Conservation (phyloP, 2,797 vertebrate species). For the Pangasius macronema region DNA sequence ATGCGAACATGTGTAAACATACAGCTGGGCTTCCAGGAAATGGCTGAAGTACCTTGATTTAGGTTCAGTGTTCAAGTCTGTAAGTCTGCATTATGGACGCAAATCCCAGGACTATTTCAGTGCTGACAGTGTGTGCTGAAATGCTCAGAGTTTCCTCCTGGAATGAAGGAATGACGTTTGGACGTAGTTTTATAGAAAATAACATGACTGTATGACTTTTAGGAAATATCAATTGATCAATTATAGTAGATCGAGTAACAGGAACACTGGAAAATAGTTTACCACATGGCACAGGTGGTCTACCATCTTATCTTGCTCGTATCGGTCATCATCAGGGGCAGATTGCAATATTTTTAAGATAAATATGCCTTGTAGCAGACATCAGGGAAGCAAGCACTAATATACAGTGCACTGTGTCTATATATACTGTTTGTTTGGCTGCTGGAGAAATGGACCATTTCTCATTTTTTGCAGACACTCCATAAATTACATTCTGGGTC, state of each 20-base stretch:
- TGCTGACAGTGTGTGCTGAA: background rate
- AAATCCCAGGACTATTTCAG: background rate
- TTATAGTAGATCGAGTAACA: background rate
- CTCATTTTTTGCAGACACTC: constrained; percentile 22
- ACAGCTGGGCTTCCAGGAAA: background rate
- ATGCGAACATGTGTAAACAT: background rate
- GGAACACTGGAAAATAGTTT: background rate
- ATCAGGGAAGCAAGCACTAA: background rate
- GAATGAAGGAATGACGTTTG: too few species aligned
- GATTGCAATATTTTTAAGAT: background rate
- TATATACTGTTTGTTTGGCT: too few species aligned
- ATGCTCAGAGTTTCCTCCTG: background rate
- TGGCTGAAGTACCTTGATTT: background rate
- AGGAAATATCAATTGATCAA: background rate
- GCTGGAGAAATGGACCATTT: background rate
- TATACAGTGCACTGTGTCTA: too few species aligned
- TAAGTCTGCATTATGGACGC: background rate
- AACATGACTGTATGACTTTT: background rate
- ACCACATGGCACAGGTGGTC: background rate
- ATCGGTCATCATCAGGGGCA: background rate
- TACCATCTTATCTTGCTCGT: background rate
- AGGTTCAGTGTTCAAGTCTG: background rate
- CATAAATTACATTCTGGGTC: constrained; percentile 9
- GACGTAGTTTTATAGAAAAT: background rate
- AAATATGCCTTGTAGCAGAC: background rate